Percentiles rank a stretch among this genome's conserved stretches.
These are phyloP conservation scores for Muschampia plurimacula DNA, from an alignment of 2,888 invertebrate genomes.

Conservation along the genomic window DNA sequence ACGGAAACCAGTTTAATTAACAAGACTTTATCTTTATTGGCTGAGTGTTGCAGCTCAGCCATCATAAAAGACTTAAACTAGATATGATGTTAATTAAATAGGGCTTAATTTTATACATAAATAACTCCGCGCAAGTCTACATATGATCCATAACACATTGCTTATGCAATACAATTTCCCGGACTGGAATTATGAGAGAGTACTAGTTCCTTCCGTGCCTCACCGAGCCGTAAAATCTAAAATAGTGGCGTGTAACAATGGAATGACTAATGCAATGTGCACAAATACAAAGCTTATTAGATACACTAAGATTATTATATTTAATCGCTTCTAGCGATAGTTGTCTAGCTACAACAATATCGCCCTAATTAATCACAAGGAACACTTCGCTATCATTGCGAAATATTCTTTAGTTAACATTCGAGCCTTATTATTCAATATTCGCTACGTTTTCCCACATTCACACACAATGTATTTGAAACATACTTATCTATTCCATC, in stretches of 20 bases:
- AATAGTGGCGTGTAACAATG: not conserved
- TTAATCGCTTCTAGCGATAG: not conserved
- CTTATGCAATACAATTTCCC: slow-evolving; percentile 17
- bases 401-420: slow-evolving; percentile 31
- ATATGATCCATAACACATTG: slow-evolving; percentile 1
- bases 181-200: slow-evolving; percentile 8
- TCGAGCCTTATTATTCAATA: slow-evolving; percentile 35
- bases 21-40: not conserved
- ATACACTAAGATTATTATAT: not conserved
- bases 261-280: not conserved
- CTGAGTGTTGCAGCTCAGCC: not conserved
- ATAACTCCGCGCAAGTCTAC: not conserved
- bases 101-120: not conserved
- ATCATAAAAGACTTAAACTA: not conserved
- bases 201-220: slow-evolving; percentile 14
- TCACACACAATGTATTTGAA: slow-evolving; percentile 53
- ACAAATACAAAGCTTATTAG: not conserved
- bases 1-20: no score
- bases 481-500: slow-evolving; percentile 42
- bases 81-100: not conserved
- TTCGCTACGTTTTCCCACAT: slow-evolving; percentile 53
- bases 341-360: not conserved
- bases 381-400: slow-evolving; percentile 21
- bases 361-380: slow-evolving; percentile 19
- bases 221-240: slow-evolving; percentile 7